Evolutionary conservation across 2,888 invertebrate species (phyloP), one percentile per base, ranked within the genome.

Genomic region (Thysanoteuthis rhombus): DNA sequence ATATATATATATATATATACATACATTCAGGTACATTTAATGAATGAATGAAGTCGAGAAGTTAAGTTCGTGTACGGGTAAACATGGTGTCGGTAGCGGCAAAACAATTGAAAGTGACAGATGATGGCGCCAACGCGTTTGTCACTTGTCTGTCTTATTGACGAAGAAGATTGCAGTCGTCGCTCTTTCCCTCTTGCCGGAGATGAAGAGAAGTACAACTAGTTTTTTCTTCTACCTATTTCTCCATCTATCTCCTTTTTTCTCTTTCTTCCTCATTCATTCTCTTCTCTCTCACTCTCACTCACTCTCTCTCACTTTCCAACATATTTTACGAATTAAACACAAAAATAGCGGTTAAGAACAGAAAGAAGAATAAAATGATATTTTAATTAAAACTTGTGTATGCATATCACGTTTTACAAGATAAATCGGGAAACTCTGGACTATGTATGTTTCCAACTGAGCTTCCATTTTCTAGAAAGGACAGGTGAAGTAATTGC

Each of bases 361-460:
- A n/a, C n/a, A n/a, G 36, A 75, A n/a, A 75, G 75, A 75, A 75
- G 75, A 75, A 75, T 75, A 75, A 75, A 75, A 75, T 75, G 75
- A 75, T 75, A 75, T n/a, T 75, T 75, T 75, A 75, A 75, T 75
- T 75, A 75, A 75, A 75, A n/a, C 75, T 75, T 75, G n/a, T 75
- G 75, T 75, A 75, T 25, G 75, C 75, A 75, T 75, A 75, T 75
- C 75, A 75, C 75, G 75, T 75, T 75, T 75, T 75, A 75, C 75
- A 75, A 75, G 75, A 75, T n/a, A 75, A 75, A 75, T 75, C n/a
- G n/a, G n/a, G n/a, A 75, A 75, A 75, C n/a, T 19, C 16, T 19
- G n/a, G n/a, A 6, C 75, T n/a, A 8, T 19, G n/a, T 75, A 75
- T 36, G n/a, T 16, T 75, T 75, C n/a, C n/a, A 75, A 36, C 36